Evolutionary conservation across 2,797 vertebrate species (phyloP).

Genomic region (Avahi laniger): DNA sequence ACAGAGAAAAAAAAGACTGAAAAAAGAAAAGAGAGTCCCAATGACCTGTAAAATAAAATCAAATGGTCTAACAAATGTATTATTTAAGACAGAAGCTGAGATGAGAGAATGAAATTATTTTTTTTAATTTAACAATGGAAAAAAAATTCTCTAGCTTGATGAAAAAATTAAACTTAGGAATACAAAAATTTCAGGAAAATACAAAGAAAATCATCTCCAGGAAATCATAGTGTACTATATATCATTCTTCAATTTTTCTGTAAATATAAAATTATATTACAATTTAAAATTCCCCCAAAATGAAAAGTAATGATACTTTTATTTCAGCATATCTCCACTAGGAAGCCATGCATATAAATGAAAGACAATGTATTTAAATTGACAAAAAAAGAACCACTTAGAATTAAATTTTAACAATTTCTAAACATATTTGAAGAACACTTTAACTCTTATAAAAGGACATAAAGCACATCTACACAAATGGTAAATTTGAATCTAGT

Average conservation of each 20-base stretch:
- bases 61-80: not conserved
- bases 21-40: not conserved
- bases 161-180: not conserved
- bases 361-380: not conserved
- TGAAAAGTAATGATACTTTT: not conserved
- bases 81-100: not conserved
- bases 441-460: not conserved
- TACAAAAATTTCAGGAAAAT: not conserved
- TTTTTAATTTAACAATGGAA: not conserved
- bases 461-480: not conserved
- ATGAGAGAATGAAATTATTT: not conserved
- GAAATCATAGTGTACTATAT: not conserved
- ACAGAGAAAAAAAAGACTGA: not conserved
- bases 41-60: not conserved
- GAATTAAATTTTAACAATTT: not conserved
- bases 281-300: not conserved
- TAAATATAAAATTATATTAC: not conserved
- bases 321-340: not conserved
- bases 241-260: not conserved
- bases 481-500: not conserved
- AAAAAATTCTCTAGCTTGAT: not conserved
- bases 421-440: not conserved
- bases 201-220: not conserved
- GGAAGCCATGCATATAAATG: not conserved
- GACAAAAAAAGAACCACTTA: not conserved